phyloP scores from a whole-genome alignment of 2,797 vertebrate species.

The Brachyrhaphis roseni region DNA sequence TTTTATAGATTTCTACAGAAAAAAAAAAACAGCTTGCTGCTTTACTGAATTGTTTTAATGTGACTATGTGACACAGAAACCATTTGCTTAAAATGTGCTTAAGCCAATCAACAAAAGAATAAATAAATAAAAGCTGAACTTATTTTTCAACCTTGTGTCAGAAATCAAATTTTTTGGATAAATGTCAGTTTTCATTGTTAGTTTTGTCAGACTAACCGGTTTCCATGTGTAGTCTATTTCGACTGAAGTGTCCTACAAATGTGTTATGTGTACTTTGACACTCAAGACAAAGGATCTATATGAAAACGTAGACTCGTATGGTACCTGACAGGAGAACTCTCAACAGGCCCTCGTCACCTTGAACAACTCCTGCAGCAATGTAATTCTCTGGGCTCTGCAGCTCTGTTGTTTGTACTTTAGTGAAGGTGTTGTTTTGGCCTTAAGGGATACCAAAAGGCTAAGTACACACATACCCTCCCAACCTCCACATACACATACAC shows the following conservation, averaged over 20 bases:
- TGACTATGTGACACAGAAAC: not conserved
- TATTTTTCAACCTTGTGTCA: not conserved
- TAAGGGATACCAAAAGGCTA: slow-evolving; percentile 38
- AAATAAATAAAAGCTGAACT: no score
- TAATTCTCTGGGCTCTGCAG: slow-evolving; percentile 39
- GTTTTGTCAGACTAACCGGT: not conserved
- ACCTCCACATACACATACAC: not conserved
- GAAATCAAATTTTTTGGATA: not conserved
- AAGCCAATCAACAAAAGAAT: no score
- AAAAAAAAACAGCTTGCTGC: not conserved
- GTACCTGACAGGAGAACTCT: slow-evolving; percentile 16
- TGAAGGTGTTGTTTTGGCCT: slow-evolving; percentile 57
- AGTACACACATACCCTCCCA: not conserved
- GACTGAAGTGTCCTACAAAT: not conserved
- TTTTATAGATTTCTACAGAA: not conserved
- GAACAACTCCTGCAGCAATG: slow-evolving; percentile 53
- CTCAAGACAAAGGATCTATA: not conserved
- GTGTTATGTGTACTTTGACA: not conserved
- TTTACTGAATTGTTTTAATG: not conserved
- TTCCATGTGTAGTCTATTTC: not conserved
- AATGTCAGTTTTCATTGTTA: not conserved
- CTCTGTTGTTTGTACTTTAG: slow-evolving; percentile 59
- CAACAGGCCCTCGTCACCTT: slow-evolving; percentile 27
- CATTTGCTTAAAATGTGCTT: not conserved
- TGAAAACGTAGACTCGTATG: not conserved